phyloP scores from a whole-genome alignment of 2,113 vertebrate genomes.

The Leiothrix lutea region DNA sequence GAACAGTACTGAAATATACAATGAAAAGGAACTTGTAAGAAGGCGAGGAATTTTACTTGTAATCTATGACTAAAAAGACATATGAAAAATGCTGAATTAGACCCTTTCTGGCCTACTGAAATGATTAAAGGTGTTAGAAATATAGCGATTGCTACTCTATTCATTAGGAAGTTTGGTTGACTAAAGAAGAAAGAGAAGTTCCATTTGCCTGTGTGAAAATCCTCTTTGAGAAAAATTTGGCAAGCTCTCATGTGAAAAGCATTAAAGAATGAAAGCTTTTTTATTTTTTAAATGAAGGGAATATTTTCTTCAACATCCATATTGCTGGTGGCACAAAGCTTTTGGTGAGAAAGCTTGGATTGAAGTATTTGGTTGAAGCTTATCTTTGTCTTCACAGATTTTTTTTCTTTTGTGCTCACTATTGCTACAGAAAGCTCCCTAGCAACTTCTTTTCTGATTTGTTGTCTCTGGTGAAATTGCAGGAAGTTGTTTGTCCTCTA shows the following conservation, averaged over 20 bases:
- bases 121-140: neutral
- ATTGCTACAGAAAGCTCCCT: neutral
- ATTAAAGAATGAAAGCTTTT: neutral
- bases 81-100: conserved; percentile 1
- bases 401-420: neutral
- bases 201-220: neutral
- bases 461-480: neutral
- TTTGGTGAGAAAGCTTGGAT: neutral
- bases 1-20: neutral
- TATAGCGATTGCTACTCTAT: neutral
- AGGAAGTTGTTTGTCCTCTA: neutral
- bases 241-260: neutral
- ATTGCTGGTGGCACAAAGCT: neutral
- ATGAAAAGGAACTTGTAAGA: neutral
- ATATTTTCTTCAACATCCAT: neutral
- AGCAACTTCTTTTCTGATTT: neutral
- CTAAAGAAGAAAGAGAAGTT: neutral
- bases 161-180: neutral
- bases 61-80: neutral
- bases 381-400: neutral
- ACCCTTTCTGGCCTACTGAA: neutral
- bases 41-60: neutral
- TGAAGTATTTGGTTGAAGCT: neutral
- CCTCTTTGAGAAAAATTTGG: neutral
- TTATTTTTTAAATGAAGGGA: neutral